Conservation (phyloP, 2,797 vertebrate species). For the Enteromius argenteus region DNA sequence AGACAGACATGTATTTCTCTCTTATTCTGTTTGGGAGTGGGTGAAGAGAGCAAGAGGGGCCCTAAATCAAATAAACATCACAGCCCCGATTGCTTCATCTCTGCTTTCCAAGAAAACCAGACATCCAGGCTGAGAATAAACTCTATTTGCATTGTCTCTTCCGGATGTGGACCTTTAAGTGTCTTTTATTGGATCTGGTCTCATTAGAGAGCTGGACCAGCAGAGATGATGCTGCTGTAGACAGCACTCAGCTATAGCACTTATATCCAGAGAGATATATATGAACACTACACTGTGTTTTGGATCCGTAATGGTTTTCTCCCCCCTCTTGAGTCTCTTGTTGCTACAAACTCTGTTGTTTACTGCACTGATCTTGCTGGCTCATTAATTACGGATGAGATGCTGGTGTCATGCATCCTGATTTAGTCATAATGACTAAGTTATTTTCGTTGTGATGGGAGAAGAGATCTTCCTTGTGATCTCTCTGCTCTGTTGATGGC, state of each 20-base stretch:
- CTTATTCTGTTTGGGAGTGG: constrained; percentile 19
- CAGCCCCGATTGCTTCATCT: constrained; percentile 49
- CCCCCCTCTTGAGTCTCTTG: constrained; percentile 22
- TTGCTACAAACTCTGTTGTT: constrained; percentile 56
- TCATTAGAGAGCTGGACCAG: constrained; percentile 69
- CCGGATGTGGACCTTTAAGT: constrained; percentile 69
- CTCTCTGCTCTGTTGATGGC: not conserved
- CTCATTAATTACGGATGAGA: constrained; percentile 43
- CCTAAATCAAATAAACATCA: constrained; percentile 59
- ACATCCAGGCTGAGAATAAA: constrained; percentile 53
- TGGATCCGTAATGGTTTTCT: constrained; percentile 18
- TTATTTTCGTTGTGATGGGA: constrained; percentile 12
- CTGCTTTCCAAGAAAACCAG: constrained; percentile 57
- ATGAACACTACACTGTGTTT: constrained; percentile 14
- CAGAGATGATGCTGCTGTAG: constrained; percentile 46
- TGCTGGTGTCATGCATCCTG: not conserved
- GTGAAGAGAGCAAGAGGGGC: constrained; percentile 14
- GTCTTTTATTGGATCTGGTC: constrained; percentile 74
- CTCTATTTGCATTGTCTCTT: constrained; percentile 70
- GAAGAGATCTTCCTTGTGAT: not conserved
- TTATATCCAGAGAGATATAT: constrained; percentile 30
- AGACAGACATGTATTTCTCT: constrained; percentile 13
- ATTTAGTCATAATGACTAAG: constrained; percentile 18
- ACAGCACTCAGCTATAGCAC: constrained; percentile 54
- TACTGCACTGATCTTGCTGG: constrained; percentile 52